These are phyloP conservation scores for Aegithalos caudatus DNA, from an alignment of 2,113 vertebrate species.

Conservation along the genomic window DNA sequence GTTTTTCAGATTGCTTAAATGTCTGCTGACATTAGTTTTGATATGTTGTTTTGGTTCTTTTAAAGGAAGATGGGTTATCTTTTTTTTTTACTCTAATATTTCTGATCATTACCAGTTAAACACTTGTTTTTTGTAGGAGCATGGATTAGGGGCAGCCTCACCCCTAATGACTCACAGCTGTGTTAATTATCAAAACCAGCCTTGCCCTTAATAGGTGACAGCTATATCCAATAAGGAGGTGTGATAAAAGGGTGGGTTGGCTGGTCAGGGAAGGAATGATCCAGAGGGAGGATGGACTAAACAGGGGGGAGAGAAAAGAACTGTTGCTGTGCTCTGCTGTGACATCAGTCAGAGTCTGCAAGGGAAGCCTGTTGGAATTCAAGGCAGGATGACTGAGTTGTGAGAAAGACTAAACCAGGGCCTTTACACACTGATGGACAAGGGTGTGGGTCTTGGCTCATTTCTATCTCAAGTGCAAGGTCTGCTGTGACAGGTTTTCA, in stretches of 20 bases:
- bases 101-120: neutral
- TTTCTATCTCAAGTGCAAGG: neutral
- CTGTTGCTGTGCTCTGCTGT: neutral
- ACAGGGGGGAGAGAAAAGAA: neutral
- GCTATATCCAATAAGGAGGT: neutral
- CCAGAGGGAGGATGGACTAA: too few relatives aligned
- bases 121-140: neutral
- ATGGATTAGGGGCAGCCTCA: neutral
- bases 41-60: neutral
- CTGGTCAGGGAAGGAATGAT: neutral
- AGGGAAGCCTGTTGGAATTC: neutral
- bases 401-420: neutral
- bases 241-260: neutral
- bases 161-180: neutral
- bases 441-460: neutral
- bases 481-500: neutral
- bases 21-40: neutral
- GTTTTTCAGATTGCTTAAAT: slow-evolving; percentile 28
- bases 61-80: neutral
- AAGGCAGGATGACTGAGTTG: neutral
- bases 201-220: neutral
- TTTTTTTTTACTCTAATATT: neutral
- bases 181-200: neutral
- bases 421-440: neutral
- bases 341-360: too few relatives aligned